phyloP scores from a whole-genome alignment of 2,113 vertebrate species.

The Lontra canadensis region DNA sequence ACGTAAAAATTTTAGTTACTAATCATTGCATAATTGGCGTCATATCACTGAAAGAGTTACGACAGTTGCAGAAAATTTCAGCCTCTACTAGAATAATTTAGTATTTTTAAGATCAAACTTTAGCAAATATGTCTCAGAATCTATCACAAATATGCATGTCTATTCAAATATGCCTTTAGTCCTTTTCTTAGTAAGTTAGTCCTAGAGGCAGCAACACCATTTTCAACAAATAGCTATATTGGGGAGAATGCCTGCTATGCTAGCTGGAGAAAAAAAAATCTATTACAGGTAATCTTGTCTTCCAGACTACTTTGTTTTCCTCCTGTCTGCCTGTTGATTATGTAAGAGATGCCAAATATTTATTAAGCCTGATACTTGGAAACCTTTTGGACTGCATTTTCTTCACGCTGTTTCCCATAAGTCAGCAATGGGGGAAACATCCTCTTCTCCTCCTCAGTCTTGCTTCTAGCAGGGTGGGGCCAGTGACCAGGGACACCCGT shows the following conservation, averaged over 20 bases:
- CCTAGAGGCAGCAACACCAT: neutral
- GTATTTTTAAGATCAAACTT: neutral
- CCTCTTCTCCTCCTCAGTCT: neutral
- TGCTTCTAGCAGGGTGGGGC: neutral
- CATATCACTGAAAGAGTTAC: neutral
- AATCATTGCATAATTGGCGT: neutral
- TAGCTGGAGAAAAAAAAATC: neutral
- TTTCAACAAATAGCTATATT: neutral
- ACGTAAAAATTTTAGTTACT: neutral
- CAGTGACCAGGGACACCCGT: neutral
- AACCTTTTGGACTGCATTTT: neutral
- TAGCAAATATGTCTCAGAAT: neutral
- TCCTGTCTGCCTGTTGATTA: neutral
- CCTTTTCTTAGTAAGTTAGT: neutral
- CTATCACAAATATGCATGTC: neutral
- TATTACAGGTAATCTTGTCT: neutral
- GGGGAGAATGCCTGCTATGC: neutral
- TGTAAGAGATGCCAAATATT: neutral
- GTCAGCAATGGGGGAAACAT: neutral
- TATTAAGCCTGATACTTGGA: neutral
- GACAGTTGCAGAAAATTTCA: neutral
- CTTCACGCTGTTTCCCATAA: neutral
- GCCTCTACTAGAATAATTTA: constrained; percentile 4
- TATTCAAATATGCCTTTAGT: neutral
- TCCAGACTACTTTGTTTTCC: neutral